These are phyloP conservation scores for Pygoscelis antarcticus DNA, from an alignment of 2,113 vertebrate genomes.

Conservation along the genomic window DNA sequence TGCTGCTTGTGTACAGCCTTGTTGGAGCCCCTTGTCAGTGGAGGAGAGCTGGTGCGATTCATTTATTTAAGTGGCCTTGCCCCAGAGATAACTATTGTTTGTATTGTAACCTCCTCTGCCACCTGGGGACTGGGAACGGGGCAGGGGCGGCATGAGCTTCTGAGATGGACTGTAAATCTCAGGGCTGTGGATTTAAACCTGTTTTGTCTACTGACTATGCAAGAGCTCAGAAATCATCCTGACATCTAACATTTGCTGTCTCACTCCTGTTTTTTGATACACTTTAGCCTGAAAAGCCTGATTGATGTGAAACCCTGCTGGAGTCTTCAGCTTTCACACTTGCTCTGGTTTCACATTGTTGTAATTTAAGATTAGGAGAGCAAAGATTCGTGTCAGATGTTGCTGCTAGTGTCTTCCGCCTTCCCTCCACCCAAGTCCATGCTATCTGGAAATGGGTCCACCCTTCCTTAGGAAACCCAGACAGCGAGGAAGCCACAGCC, in stretches of 20 bases:
- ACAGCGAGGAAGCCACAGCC: not conserved
- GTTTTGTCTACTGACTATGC: not conserved
- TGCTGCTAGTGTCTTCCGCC: not conserved
- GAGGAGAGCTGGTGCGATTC: not conserved
- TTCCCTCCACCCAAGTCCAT: not conserved
- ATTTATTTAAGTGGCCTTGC: not conserved
- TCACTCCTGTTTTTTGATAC: not conserved
- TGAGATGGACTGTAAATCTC: not conserved
- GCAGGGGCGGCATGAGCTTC: not conserved
- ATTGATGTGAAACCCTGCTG: constrained; percentile 36
- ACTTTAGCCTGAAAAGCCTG: not conserved
- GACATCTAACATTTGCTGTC: not conserved
- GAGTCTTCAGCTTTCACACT: not conserved
- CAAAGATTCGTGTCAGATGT: constrained; percentile 10
- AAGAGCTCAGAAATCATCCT: not conserved
- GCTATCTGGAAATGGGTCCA: not conserved
- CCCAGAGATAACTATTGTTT: not conserved
- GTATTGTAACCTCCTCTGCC: not conserved
- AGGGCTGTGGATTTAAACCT: not conserved
- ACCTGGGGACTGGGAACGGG: not conserved
- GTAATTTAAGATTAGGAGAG: constrained; percentile 38
- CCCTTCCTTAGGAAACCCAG: constrained; percentile 49
- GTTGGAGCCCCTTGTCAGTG: not conserved
- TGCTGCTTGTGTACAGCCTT: not conserved
- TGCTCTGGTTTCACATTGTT: constrained; percentile 42